These are phyloP conservation scores for Micronisus gabar DNA, from an alignment of 2,113 vertebrate species.

Conservation along the genomic window DNA sequence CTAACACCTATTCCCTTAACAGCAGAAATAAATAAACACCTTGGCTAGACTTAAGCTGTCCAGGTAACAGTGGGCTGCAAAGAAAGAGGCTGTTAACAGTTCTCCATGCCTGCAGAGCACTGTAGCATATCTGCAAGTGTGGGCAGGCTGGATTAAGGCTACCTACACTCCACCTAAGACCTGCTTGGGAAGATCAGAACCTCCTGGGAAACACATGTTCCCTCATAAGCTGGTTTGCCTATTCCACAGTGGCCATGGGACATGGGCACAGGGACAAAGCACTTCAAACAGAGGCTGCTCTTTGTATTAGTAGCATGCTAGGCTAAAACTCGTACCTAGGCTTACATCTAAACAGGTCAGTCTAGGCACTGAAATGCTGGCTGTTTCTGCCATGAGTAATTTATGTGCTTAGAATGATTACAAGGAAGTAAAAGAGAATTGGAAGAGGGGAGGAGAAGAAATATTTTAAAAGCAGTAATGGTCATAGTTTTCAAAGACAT, in stretches of 20 bases:
- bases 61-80: neutral
- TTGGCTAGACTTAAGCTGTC: neutral
- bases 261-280: neutral
- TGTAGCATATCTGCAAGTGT: neutral
- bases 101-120: neutral
- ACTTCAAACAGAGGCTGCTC: neutral
- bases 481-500: neutral
- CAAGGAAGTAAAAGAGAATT: neutral
- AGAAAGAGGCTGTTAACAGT: neutral
- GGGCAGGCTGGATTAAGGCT: neutral
- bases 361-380: neutral
- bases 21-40: neutral
- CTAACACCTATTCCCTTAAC: neutral
- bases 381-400: neutral
- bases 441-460: neutral
- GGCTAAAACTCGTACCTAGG: neutral
- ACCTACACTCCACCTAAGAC: neutral
- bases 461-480: neutral
- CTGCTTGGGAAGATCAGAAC: neutral
- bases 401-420: neutral
- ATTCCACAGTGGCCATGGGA: neutral
- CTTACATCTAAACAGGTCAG: neutral
- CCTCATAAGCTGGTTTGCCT: neutral
- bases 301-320: neutral
- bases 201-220: fast-evolving